Percentiles rank a stretch among this genome's conserved stretches.
Evolutionary conservation across 2,888 invertebrate species (phyloP).

Genomic region (Rhingia campestris): DNA sequence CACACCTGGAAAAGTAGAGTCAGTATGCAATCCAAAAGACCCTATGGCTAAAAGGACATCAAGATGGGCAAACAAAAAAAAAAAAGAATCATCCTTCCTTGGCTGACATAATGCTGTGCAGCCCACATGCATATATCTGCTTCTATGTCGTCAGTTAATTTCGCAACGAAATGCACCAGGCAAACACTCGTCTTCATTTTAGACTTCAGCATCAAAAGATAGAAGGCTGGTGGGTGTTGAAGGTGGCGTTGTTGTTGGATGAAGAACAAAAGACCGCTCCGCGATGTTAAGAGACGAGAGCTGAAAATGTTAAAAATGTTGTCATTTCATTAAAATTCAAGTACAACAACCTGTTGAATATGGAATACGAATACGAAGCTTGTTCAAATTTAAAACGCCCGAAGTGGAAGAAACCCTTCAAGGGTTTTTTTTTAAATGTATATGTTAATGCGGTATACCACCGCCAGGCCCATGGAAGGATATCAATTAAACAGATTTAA

Average conservation of each 20-base stretch:
- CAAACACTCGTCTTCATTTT: slow-evolving; percentile 21
- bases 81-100: background rate
- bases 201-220: slow-evolving; percentile 5
- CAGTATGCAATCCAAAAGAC: background rate
- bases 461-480: slow-evolving; percentile 3
- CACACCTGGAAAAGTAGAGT: background rate
- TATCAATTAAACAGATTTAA: slow-evolving; percentile 50
- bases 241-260: background rate
- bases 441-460: background rate
- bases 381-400: slow-evolving; percentile 29
- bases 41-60: slow-evolving; percentile 11
- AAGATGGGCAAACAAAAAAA: background rate
- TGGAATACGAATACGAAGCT: slow-evolving; percentile 46
- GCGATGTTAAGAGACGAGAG: slow-evolving; percentile 6
- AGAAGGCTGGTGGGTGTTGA: background rate
- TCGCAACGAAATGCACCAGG: slow-evolving; percentile 18
- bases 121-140: slow-evolving; percentile 44
- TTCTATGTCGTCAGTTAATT: slow-evolving; percentile 37
- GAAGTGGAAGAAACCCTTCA: background rate
- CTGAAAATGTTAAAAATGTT: slow-evolving; percentile 64
- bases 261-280: background rate
- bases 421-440: background rate
- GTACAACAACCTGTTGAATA: slow-evolving; percentile 70
- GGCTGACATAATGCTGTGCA: slow-evolving; percentile 8
- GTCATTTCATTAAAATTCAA: slow-evolving; percentile 71